Evolutionary conservation across 2,797 vertebrate species (phyloP).

Genomic region (Enoplosus armatus): DNA sequence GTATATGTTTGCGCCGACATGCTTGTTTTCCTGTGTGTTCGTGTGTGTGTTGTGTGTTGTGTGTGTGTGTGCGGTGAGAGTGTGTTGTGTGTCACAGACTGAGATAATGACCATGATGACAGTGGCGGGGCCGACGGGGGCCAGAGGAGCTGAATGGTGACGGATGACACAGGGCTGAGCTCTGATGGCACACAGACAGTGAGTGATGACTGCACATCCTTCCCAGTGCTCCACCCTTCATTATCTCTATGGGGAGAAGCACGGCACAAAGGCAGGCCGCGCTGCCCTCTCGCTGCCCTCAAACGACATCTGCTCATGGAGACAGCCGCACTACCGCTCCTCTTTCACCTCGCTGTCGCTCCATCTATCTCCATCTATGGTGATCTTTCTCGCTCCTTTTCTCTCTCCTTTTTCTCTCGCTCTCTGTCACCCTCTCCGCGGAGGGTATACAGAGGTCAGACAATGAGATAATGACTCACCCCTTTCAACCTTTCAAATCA

Average conservation of each 20-base stretch:
- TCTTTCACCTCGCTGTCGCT: slow-evolving; percentile 84
- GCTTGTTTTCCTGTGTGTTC: slow-evolving; percentile 4
- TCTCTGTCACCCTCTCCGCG: slow-evolving; percentile 73
- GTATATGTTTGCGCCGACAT: slow-evolving; percentile 41
- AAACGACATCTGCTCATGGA: slow-evolving; percentile 87
- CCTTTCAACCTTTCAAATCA: slow-evolving; percentile 81
- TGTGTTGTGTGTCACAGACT: slow-evolving; percentile 71
- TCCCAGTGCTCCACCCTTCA: slow-evolving; percentile 92
- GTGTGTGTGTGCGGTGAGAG: slow-evolving; percentile 36
- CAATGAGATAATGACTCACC: slow-evolving; percentile 84
- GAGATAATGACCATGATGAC: slow-evolving; percentile 97
- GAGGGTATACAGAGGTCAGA: slow-evolving; percentile 80
- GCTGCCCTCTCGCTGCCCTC: slow-evolving; percentile 88
- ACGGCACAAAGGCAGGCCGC: slow-evolving; percentile 82
- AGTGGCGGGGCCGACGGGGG: slow-evolving; percentile 89
- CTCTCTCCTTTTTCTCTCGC: slow-evolving; percentile 69
- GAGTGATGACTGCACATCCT: slow-evolving; percentile 92
- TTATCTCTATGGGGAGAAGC: slow-evolving; percentile 89
- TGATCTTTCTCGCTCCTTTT: slow-evolving; percentile 78
- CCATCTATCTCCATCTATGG: slow-evolving; percentile 84
- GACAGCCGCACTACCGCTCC: slow-evolving; percentile 75
- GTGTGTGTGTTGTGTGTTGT: slow-evolving; percentile 31
- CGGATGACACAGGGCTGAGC: slow-evolving; percentile 92
- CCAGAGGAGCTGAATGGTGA: slow-evolving; percentile 94
- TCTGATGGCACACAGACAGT: slow-evolving; percentile 95